Evolutionary conservation across 2,888 invertebrate genomes (phyloP), one percentile per base, ranked within the genome.

Genomic region (Muscina levida): DNA sequence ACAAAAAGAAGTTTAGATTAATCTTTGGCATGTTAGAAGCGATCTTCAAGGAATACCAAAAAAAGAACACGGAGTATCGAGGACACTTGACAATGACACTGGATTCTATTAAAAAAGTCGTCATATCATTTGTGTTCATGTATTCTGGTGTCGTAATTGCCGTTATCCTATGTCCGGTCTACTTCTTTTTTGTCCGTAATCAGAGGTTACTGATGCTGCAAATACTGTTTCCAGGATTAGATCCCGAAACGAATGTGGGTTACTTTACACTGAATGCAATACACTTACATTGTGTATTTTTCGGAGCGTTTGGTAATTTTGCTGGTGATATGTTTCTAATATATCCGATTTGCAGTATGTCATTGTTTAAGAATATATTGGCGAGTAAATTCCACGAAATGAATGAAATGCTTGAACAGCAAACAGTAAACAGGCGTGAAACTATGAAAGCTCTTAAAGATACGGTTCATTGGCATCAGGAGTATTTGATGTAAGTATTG

Each of bases 271-370:
- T 85, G 26, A 26, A 78, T 0, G 8, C 15, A 0, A 13, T 83
- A 3, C 87, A 87, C n/a, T 31, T 71, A 0, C 24, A 46, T 0
- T 72, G 83, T 0, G 10, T 85, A 0, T 0, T 13, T 0, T 77
- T 86, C 19, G 87, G 86, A 0, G 77, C 81, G 0, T 84, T 87
- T 51, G 87, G 87, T 0, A 86, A 87, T 19, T 87, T 85, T 48
- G 84, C 84, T 0, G 83, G 80, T 0, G 87, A 87, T 26, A 86
- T 87, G 86, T 86, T 79, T 26, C 71, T 87, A 1, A 86, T 87
- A 37, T 13, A 82, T 0, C 85, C 83, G 4, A 80, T 85, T 10
- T 53, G 76, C 3, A 85, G 86, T 68, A 79, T 85, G 4, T 85
- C 85, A 0, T 42, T 87, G 5, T 46, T 85, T 0, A 86, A 83